Base-by-base conservation (phyloP, 2,797 vertebrate genomes). In the Sorex maritimensis region DNA sequence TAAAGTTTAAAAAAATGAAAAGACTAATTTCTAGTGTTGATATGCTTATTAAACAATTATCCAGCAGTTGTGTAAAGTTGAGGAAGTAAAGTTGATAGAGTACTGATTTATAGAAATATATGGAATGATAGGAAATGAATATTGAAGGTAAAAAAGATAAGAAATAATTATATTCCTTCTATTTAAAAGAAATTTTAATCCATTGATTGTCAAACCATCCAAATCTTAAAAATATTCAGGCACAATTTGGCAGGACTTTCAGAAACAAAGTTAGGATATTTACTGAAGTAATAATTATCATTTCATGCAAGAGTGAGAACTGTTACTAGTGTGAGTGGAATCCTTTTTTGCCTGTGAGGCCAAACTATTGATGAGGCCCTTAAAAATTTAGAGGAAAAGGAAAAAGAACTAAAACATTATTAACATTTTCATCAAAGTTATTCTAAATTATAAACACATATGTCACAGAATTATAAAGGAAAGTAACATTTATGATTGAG, bases 401-500 rank as follows among this genome's bases (percentile, higher is more conserved):
- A 72, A 55, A 44, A 4, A 7, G 1, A 87, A 84, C 11, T 86
- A 38, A 71, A 17, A 65, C 3, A 52, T 83, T 94, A 92, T 87
- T 89, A 82, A 92, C n/a, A 61, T 83, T 88, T 93, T 94, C 46
- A 90, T 86, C 13, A 68, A 23, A 91, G n/a, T 73, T 90, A 8
- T 95, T 68, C 21, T 78, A 55, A 92, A 81, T 10, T 68, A 1
- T 83, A 74, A 81, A 55, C 74, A 82, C 90, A 80, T 92, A 95
- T 94, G 88, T 93, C 74, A 63, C 15, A 94, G 41, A 93, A 78
- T 71, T 24, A 71, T 79, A 63, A 89, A 95, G 83, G 92, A 95
- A 95, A 93, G 82, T 95, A 94, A 94, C 75, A 89, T 86, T 96
- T 92, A 67, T 92, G 30, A 81, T 75, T 14, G 26, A 58, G 14